Evolutionary conservation across 2,888 invertebrate species (phyloP).

Genomic region (Epistrophella euchroma): DNA sequence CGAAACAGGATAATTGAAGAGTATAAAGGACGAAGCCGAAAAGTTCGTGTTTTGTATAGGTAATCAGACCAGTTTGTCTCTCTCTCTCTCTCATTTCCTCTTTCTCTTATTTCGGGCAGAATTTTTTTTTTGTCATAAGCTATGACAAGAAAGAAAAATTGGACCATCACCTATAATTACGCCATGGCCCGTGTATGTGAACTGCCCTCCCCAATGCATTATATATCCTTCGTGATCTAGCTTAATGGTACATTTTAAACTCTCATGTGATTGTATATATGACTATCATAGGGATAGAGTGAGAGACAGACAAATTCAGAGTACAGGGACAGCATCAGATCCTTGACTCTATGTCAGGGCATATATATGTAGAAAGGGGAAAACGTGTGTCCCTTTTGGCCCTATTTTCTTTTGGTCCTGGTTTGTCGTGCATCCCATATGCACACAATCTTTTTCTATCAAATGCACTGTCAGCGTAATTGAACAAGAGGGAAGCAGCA

Average conservation of each 20-base stretch:
- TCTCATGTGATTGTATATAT: conserved; percentile 37
- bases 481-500: conserved; percentile 63
- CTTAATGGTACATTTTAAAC: conserved; percentile 47
- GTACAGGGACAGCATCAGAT: conserved; percentile 48
- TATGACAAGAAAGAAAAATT: conserved; percentile 70
- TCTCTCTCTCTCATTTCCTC: not conserved
- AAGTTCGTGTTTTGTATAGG: conserved; percentile 64
- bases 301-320: conserved; percentile 6
- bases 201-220: conserved; percentile 40
- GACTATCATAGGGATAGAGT: not conserved
- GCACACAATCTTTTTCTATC: conserved; percentile 69
- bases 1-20: conserved; percentile 66
- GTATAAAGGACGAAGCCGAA: conserved; percentile 62
- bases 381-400: conserved; percentile 73
- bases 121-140: conserved; percentile 61
- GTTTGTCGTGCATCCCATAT: conserved; percentile 54
- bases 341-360: conserved; percentile 69
- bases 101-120: conserved; percentile 32
- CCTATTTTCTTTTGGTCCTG: conserved; percentile 58
- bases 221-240: conserved; percentile 50
- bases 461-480: conserved; percentile 73
- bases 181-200: conserved; percentile 65
- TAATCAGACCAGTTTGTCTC: conserved; percentile 50
- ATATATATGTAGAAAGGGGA: conserved; percentile 47
- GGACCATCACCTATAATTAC: conserved; percentile 73